Evolutionary conservation across 1,140 invertebrate genomes (phyloP).

Genomic region (Chironomus tepperi): DNA sequence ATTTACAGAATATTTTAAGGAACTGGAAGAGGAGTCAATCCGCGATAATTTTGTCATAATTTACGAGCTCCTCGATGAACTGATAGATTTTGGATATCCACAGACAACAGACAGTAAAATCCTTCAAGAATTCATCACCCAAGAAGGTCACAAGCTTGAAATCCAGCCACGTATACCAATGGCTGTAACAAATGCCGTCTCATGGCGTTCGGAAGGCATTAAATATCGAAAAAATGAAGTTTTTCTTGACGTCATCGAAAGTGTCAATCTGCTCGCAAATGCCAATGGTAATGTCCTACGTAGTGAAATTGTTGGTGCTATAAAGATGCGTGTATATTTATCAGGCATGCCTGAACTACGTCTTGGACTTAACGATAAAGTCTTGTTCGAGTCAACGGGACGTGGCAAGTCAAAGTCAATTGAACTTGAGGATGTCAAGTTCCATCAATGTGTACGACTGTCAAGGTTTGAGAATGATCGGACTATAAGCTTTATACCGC

Average conservation of each 20-base stretch:
- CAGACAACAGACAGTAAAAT: conserved; percentile 99
- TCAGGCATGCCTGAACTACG: conserved; percentile 99
- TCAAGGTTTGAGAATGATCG: conserved; percentile 98
- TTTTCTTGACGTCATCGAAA: conserved; percentile 99
- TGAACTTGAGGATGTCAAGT: conserved; percentile 98
- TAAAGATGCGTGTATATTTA: conserved; percentile 98
- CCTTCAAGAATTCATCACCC: conserved; percentile 96
- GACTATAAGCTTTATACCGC: conserved; percentile 98
- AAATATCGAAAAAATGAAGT: conserved; percentile 99
- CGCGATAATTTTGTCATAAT: conserved; percentile 99
- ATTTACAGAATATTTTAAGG: conserved; percentile 98
- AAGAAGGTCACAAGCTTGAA: conserved; percentile 97
- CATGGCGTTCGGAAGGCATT: conserved; percentile 97
- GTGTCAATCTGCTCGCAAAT: conserved; percentile 94
- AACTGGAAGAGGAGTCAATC: conserved; percentile 98
- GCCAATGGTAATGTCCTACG: conserved; percentile 95
- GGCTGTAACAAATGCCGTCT: conserved; percentile 99
- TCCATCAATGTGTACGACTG: conserved; percentile 97
- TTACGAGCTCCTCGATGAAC: conserved; percentile 95
- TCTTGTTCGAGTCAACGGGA: conserved; percentile 96
- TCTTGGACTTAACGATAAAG: conserved; percentile 97
- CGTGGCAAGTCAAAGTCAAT: conserved; percentile 98
- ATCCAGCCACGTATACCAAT: conserved; percentile 93
- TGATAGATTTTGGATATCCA: conserved; percentile 99
- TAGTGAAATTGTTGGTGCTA: conserved; percentile 97